Evolutionary conservation across 1,140 invertebrate genomes (phyloP), one percentile per base, ranked within the genome.

Genomic region (Octopus sinensis): DNA sequence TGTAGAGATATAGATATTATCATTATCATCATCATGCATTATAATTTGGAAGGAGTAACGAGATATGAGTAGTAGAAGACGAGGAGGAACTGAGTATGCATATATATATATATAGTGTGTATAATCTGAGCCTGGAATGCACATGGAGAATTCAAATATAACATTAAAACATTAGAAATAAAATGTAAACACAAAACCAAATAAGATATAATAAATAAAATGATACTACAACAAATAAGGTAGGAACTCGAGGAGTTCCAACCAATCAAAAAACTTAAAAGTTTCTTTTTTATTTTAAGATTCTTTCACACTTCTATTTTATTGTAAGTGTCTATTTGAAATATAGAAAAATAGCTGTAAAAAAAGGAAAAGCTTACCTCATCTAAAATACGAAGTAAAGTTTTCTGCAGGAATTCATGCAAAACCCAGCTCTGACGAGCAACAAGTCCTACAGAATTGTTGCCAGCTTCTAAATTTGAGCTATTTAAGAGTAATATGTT

Each of bases 351-450:
- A 12, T 30, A 51, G 17, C 2, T 12, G 17, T 54, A 53, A 79
- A 17, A 12, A 12, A 13, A 68, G n/a, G 7, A 75, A 13, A 76
- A 13, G 80, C 83, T 83, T 78, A 90, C 89, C 85, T 90, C 88
- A 52, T 86, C 85, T 53, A 87, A 83, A 13, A 86, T 79, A 77
- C 89, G 87, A 81, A 86, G 85, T 10, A 88, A 80, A 5, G 84
- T 43, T n/a, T 84, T 84, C 23, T 89, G 84, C 13, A 89, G 82
- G 43, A 87, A 86, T 17, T 86, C 82, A 73, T 89, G 84, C 52
- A 85, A 85, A 17, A 83, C 84, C 87, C 88, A 90, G 82, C 86
- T 89, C 76, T 88, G 86, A 80, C 87, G 89, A 7, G 86, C 85
- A 53, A 88, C 85, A 2, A 89, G 80, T 7, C 90, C 90, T 13